Percentiles rank a stretch among this genome's conserved stretches.
Evolutionary conservation across 1,140 invertebrate species (phyloP).

Genomic region (Lasioglossum albipes): DNA sequence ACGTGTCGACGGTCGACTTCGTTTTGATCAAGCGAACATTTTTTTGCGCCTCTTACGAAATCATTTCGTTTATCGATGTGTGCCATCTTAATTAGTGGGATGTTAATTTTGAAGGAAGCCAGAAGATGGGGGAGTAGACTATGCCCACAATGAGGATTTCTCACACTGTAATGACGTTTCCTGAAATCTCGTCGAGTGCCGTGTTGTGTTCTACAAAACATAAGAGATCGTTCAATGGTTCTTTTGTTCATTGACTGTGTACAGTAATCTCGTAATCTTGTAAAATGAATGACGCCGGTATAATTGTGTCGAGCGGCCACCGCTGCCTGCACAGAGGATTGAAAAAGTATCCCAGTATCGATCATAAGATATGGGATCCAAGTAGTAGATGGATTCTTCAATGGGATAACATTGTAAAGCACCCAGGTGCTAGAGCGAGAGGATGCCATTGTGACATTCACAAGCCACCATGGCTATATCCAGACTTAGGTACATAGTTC

Average conservation of each 20-base stretch:
- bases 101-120: not conserved
- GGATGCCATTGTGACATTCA: constrained; percentile 79
- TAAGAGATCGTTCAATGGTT: not conserved
- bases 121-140: not conserved
- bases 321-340: constrained; percentile 75
- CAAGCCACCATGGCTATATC: constrained; percentile 76
- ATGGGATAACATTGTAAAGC: constrained; percentile 82
- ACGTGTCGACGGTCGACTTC: no score
- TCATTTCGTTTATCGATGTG: not conserved
- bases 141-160: not conserved
- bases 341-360: constrained; percentile 76
- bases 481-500: constrained; percentile 73
- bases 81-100: not conserved
- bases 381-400: constrained; percentile 81
- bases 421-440: constrained; percentile 77
- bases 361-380: constrained; percentile 79
- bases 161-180: not conserved
- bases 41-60: not conserved
- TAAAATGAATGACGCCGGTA: constrained; percentile 66
- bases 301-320: constrained; percentile 65
- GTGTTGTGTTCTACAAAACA: not conserved
- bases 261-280: not conserved
- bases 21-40: not conserved
- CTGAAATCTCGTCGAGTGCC: not conserved
- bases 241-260: not conserved